phyloP scores from a whole-genome alignment of 2,113 vertebrate genomes.

The Camelus bactrianus region DNA sequence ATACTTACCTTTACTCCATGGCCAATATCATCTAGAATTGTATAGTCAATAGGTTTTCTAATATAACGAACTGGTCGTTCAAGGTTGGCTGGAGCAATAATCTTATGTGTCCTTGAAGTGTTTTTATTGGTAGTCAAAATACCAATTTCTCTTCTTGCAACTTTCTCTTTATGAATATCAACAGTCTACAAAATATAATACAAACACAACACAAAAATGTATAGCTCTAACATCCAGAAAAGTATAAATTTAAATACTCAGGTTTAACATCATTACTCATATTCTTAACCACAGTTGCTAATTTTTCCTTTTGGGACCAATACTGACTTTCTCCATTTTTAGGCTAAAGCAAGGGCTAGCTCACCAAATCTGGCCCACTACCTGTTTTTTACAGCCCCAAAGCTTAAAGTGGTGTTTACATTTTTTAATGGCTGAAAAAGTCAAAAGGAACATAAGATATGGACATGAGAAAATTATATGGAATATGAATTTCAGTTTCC shows the following conservation, averaged over 20 bases:
- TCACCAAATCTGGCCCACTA: neutral
- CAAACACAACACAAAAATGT: slow-evolving; percentile 65
- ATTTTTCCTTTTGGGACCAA: slow-evolving; percentile 51
- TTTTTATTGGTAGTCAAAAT: slow-evolving; percentile 99
- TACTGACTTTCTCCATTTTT: slow-evolving; percentile 31
- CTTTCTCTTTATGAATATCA: slow-evolving; percentile 99
- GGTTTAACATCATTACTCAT: slow-evolving; percentile 39
- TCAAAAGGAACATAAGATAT: neutral
- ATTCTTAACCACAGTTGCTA: neutral
- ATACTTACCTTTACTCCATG: slow-evolving; percentile 98
- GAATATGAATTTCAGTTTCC: slow-evolving; percentile 16
- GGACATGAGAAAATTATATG: neutral
- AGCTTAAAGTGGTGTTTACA: neutral
- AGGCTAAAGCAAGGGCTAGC: neutral
- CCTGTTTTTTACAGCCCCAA: neutral
- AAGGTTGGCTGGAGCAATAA: slow-evolving; percentile 98
- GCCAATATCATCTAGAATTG: slow-evolving; percentile 98
- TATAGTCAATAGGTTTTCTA: slow-evolving; percentile 99
- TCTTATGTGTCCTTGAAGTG: slow-evolving; percentile 99
- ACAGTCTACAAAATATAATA: slow-evolving; percentile 93
- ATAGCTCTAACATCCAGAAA: slow-evolving; percentile 46
- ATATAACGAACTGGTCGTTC: slow-evolving; percentile 99
- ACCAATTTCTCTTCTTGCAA: slow-evolving; percentile 99
- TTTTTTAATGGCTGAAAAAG: slow-evolving; percentile 42
- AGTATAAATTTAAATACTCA: slow-evolving; percentile 5